Conservation (phyloP, 2,797 vertebrate species). For the Thaleichthys pacificus region DNA sequence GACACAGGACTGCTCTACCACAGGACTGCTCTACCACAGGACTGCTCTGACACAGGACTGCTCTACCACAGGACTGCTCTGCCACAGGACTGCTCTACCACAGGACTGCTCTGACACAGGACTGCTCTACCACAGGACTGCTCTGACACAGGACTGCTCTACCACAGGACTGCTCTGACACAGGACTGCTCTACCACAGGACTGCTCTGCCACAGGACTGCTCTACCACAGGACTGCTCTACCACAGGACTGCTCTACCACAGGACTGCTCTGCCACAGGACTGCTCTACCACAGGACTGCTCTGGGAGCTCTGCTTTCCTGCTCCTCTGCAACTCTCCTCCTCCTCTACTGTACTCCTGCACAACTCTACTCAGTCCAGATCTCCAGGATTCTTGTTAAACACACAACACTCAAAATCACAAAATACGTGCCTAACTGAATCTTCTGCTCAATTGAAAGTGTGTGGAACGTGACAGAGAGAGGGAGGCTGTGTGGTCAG, state of each 20-base stretch:
- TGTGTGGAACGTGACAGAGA: too few species aligned
- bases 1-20: background rate
- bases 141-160: background rate
- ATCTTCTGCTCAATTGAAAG: too few species aligned
- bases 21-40: constrained; percentile 17
- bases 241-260: constrained; percentile 20
- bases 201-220: constrained; percentile 13
- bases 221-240: background rate
- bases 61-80: background rate
- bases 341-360: background rate
- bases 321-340: background rate
- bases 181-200: constrained; percentile 17
- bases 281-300: constrained; percentile 14
- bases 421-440: too few species aligned
- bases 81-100: constrained; percentile 19
- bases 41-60: constrained; percentile 13
- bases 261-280: constrained; percentile 15
- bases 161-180: constrained; percentile 22
- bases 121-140: constrained; percentile 14
- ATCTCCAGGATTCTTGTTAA: constrained; percentile 42
- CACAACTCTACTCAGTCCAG: background rate
- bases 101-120: constrained; percentile 14
- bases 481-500: too few species aligned
- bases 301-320: constrained; percentile 12
- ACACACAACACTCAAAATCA: constrained; percentile 25